phyloP scores from a whole-genome alignment of 2,888 invertebrate species.

The Orchesellides sinensis region DNA sequence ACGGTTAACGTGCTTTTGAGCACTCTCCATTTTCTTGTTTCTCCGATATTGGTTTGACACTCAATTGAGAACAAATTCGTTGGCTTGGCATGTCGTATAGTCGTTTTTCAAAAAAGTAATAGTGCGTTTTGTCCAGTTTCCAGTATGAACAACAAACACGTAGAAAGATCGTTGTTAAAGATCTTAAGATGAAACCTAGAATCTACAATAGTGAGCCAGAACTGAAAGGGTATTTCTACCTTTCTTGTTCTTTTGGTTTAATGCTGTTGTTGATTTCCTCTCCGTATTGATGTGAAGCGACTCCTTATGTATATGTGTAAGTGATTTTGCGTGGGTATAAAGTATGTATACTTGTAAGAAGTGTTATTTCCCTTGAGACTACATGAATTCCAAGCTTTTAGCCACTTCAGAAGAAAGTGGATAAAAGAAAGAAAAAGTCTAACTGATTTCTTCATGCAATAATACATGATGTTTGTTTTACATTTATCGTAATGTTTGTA shows the following conservation, averaged over 20 bases:
- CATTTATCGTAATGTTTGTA: neutral
- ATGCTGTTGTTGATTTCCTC: neutral
- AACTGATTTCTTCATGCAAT: slow-evolving; percentile 8
- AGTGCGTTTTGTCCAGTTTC: neutral
- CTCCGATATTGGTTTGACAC: slow-evolving; percentile 48
- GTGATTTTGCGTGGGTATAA: too few relatives aligned
- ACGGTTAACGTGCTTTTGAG: too few relatives aligned
- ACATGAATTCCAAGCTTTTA: neutral
- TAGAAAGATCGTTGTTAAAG: too few relatives aligned
- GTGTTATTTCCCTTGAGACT: neutral
- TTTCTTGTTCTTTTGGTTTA: neutral
- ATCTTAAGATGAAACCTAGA: too few relatives aligned
- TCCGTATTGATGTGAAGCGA: neutral
- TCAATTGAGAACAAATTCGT: slow-evolving; percentile 27
- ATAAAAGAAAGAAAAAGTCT: neutral
- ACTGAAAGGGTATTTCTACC: neutral
- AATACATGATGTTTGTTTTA: slow-evolving; percentile 14
- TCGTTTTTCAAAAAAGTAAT: slow-evolving; percentile 26
- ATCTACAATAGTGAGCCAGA: too few relatives aligned
- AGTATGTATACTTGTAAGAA: neutral
- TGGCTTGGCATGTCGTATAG: slow-evolving; percentile 40
- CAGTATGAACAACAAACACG: neutral
- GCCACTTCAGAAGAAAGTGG: neutral
- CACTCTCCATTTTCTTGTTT: too few relatives aligned
- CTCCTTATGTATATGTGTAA: too few relatives aligned